Base-by-base conservation (phyloP, 2,113 vertebrate species). In the Tachycineta bicolor region DNA sequence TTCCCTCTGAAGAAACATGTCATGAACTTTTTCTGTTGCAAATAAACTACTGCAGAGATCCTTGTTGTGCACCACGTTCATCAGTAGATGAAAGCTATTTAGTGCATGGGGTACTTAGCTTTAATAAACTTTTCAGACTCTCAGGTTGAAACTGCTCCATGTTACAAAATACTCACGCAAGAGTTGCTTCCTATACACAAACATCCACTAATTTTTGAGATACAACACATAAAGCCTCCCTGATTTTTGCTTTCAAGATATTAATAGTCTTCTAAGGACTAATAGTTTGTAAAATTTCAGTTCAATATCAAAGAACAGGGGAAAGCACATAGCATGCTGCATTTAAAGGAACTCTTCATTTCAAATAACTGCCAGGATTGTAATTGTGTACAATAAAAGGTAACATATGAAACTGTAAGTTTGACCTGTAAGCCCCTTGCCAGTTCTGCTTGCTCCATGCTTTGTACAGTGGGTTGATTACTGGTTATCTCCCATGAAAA, bases 221-320 rank as follows among this genome's bases (percentile, higher is more conserved):
- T 34, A 29, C 3, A 81, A 41, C 5, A 11, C 71, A 76, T n/a
- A 56, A 81, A 69, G 41, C 10, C 6, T 91, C 92, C 31, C 31
- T 39, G 44, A 50, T 74, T 88, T 90, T 75, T 79, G 47, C 71
- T 67, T 83, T 76, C 41, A 56, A 52, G 37, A 39, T 65, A 69
- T 37, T 34, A 76, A 25, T 55, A 59, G 14, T 12, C 64, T 65
- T 74, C 83, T 43, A 60, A 83, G 64, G 71, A 83, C 56, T 80
- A 94, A 90, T 9, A 52, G 52, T 68, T 93, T 83, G 47, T 73
- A 49, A 94, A 92, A 69, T 87, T 86, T 88, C 64, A 52, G 41
- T 65, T 90, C 1, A 2, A 8, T 67, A 34, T 39, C 29, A 77
- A 81, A 75, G 78, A 73, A 39, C 3, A 87, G 9, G 24, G 24